Base-by-base conservation (phyloP, 2,113 vertebrate genomes). In the Colistium nudipinnis region DNA sequence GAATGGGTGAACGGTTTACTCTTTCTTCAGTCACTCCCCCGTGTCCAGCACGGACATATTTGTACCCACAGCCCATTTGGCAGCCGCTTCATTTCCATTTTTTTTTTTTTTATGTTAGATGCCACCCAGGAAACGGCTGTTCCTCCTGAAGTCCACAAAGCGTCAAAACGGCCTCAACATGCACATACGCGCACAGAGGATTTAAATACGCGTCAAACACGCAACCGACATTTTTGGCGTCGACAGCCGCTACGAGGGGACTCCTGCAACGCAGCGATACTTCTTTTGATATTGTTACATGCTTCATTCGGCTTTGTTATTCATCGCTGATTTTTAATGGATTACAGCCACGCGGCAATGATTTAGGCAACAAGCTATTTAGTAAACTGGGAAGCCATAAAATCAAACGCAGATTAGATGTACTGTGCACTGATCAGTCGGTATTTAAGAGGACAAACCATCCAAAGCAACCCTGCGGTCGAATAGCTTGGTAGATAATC, bases 101-200 rank as follows among this genome's bases (percentile, higher is more conserved):
- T 28, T 9, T 70, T 67, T 11, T 56, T 76, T 74, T 70, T 78
- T 33, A 74, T 63, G 71, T 74, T 52, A 47, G 62, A 55, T 47
- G 56, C 56, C 72, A 57, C 31, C 59, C 17, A 69, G 59, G 36
- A 70, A 80, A 51, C 82, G 73, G 73, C 76, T 84, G 73, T 36
- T 82, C 36, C 45, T 43, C 65, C 66, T 53, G 9, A 62, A 45
- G 20, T 28, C 12, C 35, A 56, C 53, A 66, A 72, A 70, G 53
- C 51, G 55, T 56, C 65, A 53, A 7, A 60, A 65, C 44, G 13
- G 35, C 33, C 17, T 9, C 45, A 54, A 31, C 66, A 47, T 63
- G 35, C 25, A 62, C 35, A 36, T 48, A 57, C 2, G 43, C 35
- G n/a, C n/a, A n/a, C n/a, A n/a, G n/a, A 49, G 25, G 48, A 44